Evolutionary conservation across 1,140 invertebrate genomes (phyloP).

Genomic region (Drosophila lowei): DNA sequence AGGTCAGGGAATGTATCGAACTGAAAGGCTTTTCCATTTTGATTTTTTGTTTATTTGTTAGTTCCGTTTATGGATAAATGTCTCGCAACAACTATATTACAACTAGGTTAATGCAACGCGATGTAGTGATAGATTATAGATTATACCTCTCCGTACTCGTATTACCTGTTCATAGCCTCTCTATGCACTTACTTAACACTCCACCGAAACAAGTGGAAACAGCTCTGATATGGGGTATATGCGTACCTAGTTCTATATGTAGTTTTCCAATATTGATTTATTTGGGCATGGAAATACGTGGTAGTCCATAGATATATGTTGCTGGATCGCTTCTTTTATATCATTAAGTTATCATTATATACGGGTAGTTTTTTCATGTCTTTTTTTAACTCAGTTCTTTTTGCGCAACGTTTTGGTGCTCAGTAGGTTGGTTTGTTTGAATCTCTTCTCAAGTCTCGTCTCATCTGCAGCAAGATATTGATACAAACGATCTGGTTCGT

Average conservation of each 20-base stretch:
- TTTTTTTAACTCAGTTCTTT: slow-evolving; percentile 78
- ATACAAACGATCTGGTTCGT: background rate
- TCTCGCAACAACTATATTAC: slow-evolving; percentile 77
- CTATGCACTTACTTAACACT: too few species aligned
- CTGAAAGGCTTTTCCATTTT: slow-evolving; percentile 1
- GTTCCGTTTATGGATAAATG: slow-evolving; percentile 63
- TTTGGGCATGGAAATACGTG: slow-evolving; percentile 37
- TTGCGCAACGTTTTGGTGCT: slow-evolving; percentile 79
- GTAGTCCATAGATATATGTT: slow-evolving; percentile 8
- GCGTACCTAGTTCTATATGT: slow-evolving; percentile 33
- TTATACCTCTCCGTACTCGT: background rate
- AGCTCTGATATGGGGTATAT: slow-evolving; percentile 34
- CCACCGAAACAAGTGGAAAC: too few species aligned
- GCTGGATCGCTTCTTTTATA: slow-evolving; percentile 49
- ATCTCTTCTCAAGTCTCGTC: slow-evolving; percentile 39
- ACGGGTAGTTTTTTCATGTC: slow-evolving; percentile 73
- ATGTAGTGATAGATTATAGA: slow-evolving; percentile 31
- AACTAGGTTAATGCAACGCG: slow-evolving; percentile 61
- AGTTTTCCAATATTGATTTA: slow-evolving; percentile 22
- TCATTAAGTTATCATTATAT: slow-evolving; percentile 50
- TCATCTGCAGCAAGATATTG: slow-evolving; percentile 1
- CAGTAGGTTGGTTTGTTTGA: slow-evolving; percentile 41
- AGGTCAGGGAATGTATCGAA: too few species aligned
- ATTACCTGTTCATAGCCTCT: background rate
- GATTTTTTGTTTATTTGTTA: slow-evolving; percentile 50